phyloP scores from a whole-genome alignment of 2,113 vertebrate species.

The Limanda limanda region DNA sequence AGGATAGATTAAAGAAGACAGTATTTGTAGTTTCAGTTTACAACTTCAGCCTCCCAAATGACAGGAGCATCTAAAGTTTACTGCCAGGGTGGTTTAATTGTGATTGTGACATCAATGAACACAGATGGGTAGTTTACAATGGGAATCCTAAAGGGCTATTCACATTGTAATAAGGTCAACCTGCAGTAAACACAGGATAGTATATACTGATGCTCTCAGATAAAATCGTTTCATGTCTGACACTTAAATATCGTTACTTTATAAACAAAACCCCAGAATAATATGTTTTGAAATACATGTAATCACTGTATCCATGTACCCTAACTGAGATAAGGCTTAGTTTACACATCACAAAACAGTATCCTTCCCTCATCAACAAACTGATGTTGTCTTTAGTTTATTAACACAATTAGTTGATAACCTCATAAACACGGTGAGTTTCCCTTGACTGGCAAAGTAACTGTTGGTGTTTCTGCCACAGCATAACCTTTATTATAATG shows the following conservation, averaged over 20 bases:
- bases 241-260: not conserved
- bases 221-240: not conserved
- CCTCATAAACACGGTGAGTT: conserved; percentile 54
- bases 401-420: conserved; percentile 52
- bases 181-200: conserved; percentile 22
- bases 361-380: conserved; percentile 52
- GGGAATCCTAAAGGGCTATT: conserved; percentile 15
- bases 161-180: conserved; percentile 44
- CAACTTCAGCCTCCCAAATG: conserved; percentile 3
- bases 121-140: conserved; percentile 35
- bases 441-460: conserved; percentile 40
- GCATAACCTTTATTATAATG: conserved; percentile 10
- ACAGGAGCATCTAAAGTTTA: conserved; percentile 43
- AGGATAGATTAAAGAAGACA: conserved; percentile 11
- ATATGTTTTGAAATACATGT: conserved; percentile 16
- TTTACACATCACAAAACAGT: conserved; percentile 47
- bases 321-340: conserved; percentile 44
- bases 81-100: conserved; percentile 21
- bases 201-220: not conserved
- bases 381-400: conserved; percentile 67
- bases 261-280: not conserved
- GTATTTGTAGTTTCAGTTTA: conserved; percentile 15
- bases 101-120: conserved; percentile 31
- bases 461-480: conserved; percentile 46
- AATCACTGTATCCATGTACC: conserved; percentile 30